Base-by-base conservation (phyloP, 1,140 invertebrate species). In the Drosophila ambigua region DNA sequence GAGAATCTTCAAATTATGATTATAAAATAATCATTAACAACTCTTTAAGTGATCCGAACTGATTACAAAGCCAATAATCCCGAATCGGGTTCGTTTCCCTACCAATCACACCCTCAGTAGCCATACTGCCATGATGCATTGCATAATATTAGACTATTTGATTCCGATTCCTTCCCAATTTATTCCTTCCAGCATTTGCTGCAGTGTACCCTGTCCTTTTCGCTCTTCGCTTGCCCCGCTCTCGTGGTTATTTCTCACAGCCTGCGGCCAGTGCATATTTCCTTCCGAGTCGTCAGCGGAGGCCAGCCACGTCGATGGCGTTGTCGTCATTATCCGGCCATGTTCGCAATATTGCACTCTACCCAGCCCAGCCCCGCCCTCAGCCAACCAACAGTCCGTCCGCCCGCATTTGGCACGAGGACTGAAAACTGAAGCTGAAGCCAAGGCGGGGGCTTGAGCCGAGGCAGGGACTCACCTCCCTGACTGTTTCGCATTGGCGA, bases 301-400 rank as follows among this genome's bases (percentile, higher is more conserved):
- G 9, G 35, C 35, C 63, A 45, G 50, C 74, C 55, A 66, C 44
- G 81, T 54, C 72, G 68, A 64, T 74, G 71, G 31, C 73, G 64
- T 72, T 72, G 83, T 87, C 83, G 83, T 88, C 79, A 88, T 88
- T 88, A 88, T 88, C 72, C 76, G 72, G 72, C 78, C 72, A 87
- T 79, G 76, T 82, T 82, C 78, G 82, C 87, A 90, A 90, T 90
- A 83, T 90, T 90, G 87, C 87, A 90, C 87, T 90, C 79, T 75
- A 51, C n/a, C 9, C 31, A 35, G 64, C 58, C 75, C 74, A 59
- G 58, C 58, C 60, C 43, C 46, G 11, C 4, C 35, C 4, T 11
- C 69, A 54, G 62, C 72, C 64, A 67, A 64, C 31, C 31, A 9
- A 4, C 31, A 9, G 31, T 35, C 8, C 43, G 45, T 41, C 58